Evolutionary conservation across 2,888 invertebrate genomes (phyloP), one percentile per base, ranked within the genome.

Genomic region (Drosophila villosipedis): DNA sequence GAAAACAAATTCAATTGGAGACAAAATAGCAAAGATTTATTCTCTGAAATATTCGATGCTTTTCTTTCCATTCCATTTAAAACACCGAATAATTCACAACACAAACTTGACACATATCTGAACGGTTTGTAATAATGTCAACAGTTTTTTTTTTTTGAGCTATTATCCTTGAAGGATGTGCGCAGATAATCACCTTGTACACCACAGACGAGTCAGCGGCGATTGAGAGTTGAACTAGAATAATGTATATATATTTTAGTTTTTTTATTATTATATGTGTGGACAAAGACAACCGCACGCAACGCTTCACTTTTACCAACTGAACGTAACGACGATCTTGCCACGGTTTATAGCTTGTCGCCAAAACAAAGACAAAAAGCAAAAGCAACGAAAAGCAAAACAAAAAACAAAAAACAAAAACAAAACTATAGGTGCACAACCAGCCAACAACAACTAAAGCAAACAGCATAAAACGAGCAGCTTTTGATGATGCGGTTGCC

Each of bases 271-370:
- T 54, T 47, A 16, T 25, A 5, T 47, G 41, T 71, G 65, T 72
- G 72, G 74, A 76, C 65, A 71, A 74, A 76, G 73, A 75, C 89
- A 83, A 90, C 92, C 92, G 92, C 91, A 92, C 92, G 92, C 86
- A 91, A 92, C 92, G 92, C 91, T 91, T 89, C 86, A 91, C 93
- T 92, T 92, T 92, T 91, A 92, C 91, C 91, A 92, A 93, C 93
- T 93, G 93, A 92, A 92, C 92, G 91, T 82, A 86, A 82, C 84
- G 91, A 87, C 91, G 91, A 91, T 91, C 91, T 92, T 92, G 91
- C 91, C 92, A 91, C 91, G 88, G 93, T 91, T 93, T 93, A 93
- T 93, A 93, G 93, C 92, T 92, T 93, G 91, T 92, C 92, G 92
- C 91, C 92, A 93, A 92, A 91, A 84, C 69, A 68, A 74, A 76